These are phyloP conservation scores for Phymatocera aterrima DNA, from an alignment of 2,888 invertebrate genomes.

Conservation along the genomic window DNA sequence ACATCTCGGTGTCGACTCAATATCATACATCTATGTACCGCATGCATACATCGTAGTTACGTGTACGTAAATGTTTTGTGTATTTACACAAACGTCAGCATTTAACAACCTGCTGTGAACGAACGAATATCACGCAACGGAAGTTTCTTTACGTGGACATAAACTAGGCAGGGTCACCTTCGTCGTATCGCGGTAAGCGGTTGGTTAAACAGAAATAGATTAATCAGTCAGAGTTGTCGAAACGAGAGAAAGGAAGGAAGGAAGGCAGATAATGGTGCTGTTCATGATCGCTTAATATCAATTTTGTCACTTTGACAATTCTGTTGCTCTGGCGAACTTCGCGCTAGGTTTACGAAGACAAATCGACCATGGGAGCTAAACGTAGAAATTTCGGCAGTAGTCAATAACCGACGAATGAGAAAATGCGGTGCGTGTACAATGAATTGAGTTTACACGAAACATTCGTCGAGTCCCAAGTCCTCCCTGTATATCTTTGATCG, in stretches of 20 bases:
- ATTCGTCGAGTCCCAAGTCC: no score
- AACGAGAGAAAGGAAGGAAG: not conserved
- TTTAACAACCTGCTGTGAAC: conserved; percentile 23
- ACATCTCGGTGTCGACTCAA: no score
- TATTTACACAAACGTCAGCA: not conserved
- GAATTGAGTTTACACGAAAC: not conserved
- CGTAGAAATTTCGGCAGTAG: not conserved
- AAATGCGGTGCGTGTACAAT: not conserved
- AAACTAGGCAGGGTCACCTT: not conserved
- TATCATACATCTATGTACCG: not conserved
- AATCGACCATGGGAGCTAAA: not conserved
- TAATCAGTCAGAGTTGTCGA: conserved; percentile 1
- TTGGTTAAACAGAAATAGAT: conserved; percentile 6
- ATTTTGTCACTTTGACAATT: conserved; percentile 23
- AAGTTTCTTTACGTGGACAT: conserved; percentile 1
- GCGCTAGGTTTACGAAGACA: not conserved
- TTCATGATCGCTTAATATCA: conserved; percentile 20
- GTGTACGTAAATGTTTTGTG: no score
- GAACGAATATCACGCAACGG: conserved; percentile 26
- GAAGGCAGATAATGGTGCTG: no score
- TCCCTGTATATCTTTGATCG: no score
- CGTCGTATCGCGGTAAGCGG: not conserved
- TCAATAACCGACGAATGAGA: not conserved
- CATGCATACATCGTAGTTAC: no score
- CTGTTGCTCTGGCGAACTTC: not conserved